These are phyloP conservation scores for Acanthisitta chloris DNA, from an alignment of 2,113 vertebrate species.

Conservation along the genomic window DNA sequence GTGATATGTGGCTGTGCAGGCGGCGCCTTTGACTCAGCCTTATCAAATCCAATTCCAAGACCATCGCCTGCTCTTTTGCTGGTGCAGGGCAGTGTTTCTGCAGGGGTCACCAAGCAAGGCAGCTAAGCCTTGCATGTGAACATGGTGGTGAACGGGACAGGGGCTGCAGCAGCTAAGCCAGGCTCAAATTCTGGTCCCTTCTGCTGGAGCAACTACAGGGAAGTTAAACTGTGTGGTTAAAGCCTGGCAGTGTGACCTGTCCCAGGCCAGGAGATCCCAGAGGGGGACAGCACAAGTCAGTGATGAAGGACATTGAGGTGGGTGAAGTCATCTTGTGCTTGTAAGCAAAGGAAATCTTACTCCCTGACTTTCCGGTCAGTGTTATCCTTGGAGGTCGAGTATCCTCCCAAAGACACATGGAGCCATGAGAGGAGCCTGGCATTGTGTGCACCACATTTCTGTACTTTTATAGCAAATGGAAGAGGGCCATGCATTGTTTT, in stretches of 20 bases:
- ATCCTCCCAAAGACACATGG: neutral
- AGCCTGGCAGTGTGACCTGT: neutral
- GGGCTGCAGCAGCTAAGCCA: neutral
- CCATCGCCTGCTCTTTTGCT: neutral
- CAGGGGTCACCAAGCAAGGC: neutral
- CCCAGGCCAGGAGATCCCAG: neutral
- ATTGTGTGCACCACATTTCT: neutral
- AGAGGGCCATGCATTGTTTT: slow-evolving; percentile 16
- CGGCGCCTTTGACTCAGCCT: neutral
- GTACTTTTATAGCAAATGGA: neutral
- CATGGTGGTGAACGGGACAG: neutral
- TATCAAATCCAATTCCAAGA: neutral
- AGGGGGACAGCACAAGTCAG: neutral
- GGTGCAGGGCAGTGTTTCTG: neutral
- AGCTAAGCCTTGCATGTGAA: neutral
- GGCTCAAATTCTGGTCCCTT: neutral
- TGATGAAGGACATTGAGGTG: neutral
- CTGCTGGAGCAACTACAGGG: neutral
- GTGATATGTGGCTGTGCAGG: neutral
- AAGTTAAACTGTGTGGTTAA: neutral
- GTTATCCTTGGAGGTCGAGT: neutral
- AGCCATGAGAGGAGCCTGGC: neutral
- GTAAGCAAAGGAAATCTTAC: slow-evolving; percentile 19
- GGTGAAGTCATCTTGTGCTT: neutral
- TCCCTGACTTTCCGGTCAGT: neutral